phyloP scores from a whole-genome alignment of 2,113 vertebrate genomes.

The Bufo bufo region DNA sequence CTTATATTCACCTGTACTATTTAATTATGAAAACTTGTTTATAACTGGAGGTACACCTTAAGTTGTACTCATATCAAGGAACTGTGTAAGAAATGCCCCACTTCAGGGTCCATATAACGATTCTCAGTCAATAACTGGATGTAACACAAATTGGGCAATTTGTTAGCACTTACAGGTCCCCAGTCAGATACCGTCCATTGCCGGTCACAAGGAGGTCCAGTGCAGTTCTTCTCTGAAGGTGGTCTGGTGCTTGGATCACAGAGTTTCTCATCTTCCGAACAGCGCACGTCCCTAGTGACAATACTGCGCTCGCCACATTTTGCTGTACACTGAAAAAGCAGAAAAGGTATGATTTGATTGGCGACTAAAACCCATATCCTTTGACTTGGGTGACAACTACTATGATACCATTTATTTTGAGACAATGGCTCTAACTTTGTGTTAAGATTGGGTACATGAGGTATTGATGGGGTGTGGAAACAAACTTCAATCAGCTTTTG shows the following conservation, averaged over 20 bases:
- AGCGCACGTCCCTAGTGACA: slow-evolving; percentile 90
- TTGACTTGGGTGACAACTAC: background rate
- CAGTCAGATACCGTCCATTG: slow-evolving; percentile 96
- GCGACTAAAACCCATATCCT: background rate
- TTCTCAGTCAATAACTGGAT: background rate
- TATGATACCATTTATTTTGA: background rate
- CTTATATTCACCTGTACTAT: too few relatives aligned
- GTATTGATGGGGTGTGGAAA: too few relatives aligned
- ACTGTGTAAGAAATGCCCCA: background rate
- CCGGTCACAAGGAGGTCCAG: slow-evolving; percentile 88
- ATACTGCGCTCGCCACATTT: slow-evolving; percentile 84
- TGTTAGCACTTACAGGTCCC: slow-evolving; percentile 85
- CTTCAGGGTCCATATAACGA: background rate
- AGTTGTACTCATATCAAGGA: background rate
- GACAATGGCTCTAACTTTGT: background rate
- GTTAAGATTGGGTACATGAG: background rate
- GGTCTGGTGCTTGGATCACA: slow-evolving; percentile 83
- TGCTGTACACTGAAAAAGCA: slow-evolving; percentile 80
- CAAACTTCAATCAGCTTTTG: too few relatives aligned
- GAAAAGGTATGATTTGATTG: background rate
- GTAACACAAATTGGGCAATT: background rate
- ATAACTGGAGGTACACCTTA: too few relatives aligned
- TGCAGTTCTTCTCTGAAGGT: slow-evolving; percentile 85
- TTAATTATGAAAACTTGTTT: too few relatives aligned
- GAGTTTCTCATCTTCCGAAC: slow-evolving; percentile 85